A percentile compares a stretch with the other conserved stretches of the same genome.
These are phyloP conservation scores for Caenorhabditis sp. DNA, from an alignment of 2,888 invertebrate genomes.

Conservation along the genomic window DNA sequence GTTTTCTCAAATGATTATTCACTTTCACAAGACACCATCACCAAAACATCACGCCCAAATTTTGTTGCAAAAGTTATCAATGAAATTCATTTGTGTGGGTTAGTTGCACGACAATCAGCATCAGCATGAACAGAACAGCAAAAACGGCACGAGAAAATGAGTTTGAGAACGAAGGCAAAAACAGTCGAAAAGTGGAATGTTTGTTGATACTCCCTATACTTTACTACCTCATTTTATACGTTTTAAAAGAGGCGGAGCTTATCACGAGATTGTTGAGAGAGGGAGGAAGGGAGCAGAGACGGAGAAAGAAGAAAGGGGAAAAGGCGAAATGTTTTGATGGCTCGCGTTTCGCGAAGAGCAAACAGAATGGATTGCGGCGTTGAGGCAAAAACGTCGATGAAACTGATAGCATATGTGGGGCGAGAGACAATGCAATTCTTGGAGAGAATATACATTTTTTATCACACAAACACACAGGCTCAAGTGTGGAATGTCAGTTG, in stretches of 20 bases:
- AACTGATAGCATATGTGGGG: slow-evolving; percentile 38
- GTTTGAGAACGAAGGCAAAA: slow-evolving; percentile 9
- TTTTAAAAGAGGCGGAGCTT: slow-evolving; percentile 29
- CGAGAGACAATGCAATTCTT: neutral
- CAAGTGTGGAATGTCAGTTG: slow-evolving; percentile 5
- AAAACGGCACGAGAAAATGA: neutral
- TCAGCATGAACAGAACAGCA: slow-evolving; percentile 1
- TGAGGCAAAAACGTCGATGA: slow-evolving; percentile 21
- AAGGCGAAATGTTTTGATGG: slow-evolving; percentile 32
- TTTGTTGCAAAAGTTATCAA: slow-evolving; percentile 9
- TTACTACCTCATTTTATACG: slow-evolving; percentile 34
- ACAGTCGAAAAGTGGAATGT: neutral
- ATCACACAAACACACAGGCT: slow-evolving; percentile 24
- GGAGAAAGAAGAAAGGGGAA: slow-evolving; percentile 5
- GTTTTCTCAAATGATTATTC: neutral
- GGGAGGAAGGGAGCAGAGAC: slow-evolving; percentile 4
- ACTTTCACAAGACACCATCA: slow-evolving; percentile 16
- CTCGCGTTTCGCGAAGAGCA: slow-evolving; percentile 39
- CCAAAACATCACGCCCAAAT: slow-evolving; percentile 9
- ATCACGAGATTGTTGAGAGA: neutral
- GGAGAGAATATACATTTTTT: slow-evolving; percentile 2
- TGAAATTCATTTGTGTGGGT: slow-evolving; percentile 35
- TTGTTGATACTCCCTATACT: neutral
- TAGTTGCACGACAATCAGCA: slow-evolving; percentile 50
- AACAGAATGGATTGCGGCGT: slow-evolving; percentile 22